phyloP scores from a whole-genome alignment of 2,797 vertebrate species.

The Euphonia xanthogaster region DNA sequence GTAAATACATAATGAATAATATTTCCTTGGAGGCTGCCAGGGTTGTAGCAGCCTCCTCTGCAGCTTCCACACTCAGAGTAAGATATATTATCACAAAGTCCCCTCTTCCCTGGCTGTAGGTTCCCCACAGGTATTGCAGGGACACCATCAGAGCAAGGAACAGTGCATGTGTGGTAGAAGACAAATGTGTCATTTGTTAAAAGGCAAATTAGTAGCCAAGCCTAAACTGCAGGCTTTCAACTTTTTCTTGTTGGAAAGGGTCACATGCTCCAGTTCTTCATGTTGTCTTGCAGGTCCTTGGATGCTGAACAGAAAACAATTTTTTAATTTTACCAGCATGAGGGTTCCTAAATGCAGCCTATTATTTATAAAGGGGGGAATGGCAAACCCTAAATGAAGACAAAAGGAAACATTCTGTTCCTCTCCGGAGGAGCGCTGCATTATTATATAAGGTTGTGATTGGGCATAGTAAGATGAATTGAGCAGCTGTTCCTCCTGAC shows the following conservation, averaged over 20 bases:
- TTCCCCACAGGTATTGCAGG: conserved; percentile 10
- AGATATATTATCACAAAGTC: neutral
- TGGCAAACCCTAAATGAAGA: conserved; percentile 39
- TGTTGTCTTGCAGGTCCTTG: neutral
- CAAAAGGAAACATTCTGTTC: conserved; percentile 41
- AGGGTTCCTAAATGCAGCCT: neutral
- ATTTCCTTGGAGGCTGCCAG: conserved; percentile 61
- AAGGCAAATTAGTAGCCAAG: conserved; percentile 11
- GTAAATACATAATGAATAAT: conserved; percentile 76
- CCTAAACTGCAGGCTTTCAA: conserved; percentile 1
- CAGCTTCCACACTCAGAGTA: neutral
- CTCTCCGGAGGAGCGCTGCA: conserved; percentile 17
- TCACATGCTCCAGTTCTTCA: neutral
- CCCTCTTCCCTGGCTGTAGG: neutral
- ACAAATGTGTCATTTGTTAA: conserved; percentile 31
- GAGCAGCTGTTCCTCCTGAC: conserved; percentile 42
- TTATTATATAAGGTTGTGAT: conserved; percentile 61
- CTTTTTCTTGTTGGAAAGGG: conserved; percentile 7
- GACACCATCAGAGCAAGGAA: neutral
- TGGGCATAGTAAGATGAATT: conserved; percentile 59
- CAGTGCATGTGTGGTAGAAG: neutral
- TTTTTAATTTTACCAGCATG: conserved; percentile 52
- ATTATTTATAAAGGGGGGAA: conserved; percentile 53
- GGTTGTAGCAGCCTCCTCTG: conserved; percentile 7
- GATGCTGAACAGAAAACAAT: neutral